phyloP scores from a whole-genome alignment of 2,113 vertebrate genomes.

The Orycteropus afer region DNA sequence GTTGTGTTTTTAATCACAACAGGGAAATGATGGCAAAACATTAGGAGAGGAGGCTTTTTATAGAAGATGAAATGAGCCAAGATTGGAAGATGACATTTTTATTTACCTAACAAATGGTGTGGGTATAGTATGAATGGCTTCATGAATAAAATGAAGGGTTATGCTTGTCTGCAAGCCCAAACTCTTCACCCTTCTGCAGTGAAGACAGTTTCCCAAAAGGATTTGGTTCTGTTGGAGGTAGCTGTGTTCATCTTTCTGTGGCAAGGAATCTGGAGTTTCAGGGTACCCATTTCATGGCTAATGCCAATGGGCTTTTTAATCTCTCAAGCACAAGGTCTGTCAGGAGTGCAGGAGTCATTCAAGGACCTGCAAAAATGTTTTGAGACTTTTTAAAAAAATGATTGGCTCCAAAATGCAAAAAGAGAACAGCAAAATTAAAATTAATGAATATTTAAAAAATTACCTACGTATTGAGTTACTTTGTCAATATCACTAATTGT shows the following conservation, averaged over 20 bases:
- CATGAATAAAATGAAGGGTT: neutral
- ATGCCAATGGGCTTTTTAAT: neutral
- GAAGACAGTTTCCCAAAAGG: neutral
- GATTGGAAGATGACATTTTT: conserved; percentile 62
- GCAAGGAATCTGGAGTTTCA: neutral
- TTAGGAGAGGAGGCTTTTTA: conserved; percentile 33
- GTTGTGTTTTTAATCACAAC: conserved; percentile 41
- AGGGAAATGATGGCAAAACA: conserved; percentile 18
- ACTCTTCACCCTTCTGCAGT: neutral
- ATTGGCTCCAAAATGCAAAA: conserved; percentile 14
- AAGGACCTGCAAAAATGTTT: neutral
- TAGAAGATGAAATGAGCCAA: conserved; percentile 65
- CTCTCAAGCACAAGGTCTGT: neutral
- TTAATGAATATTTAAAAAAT: conserved; percentile 46
- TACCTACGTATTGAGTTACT: conserved; percentile 2
- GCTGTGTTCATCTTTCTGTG: neutral
- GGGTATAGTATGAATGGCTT: neutral
- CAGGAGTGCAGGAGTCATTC: neutral
- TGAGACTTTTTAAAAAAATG: neutral
- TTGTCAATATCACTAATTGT: conserved; percentile 72
- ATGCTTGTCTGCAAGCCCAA: conserved; percentile 6
- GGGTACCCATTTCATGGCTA: neutral
- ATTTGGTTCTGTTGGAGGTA: neutral
- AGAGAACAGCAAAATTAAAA: neutral
- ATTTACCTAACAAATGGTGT: conserved; percentile 51